A percentile compares a stretch with the other conserved stretches of the same genome.
Evolutionary conservation across 1,140 invertebrate genomes (phyloP).

Genomic region (Lutraria rhynchaena): DNA sequence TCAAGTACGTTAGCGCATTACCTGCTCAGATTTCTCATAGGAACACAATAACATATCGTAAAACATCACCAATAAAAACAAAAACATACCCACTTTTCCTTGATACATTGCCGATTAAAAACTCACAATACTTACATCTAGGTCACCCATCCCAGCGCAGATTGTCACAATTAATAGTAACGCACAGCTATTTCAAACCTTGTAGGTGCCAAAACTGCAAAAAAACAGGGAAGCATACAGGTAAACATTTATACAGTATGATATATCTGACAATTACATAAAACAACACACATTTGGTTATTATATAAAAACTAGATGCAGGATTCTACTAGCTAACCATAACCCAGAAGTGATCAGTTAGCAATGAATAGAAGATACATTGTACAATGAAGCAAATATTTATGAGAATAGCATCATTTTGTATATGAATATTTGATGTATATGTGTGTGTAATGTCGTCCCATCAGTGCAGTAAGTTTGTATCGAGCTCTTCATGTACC

Average conservation of each 20-base stretch:
- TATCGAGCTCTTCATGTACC: too few relatives aligned
- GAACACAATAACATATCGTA: background rate
- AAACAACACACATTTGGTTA: constrained; percentile 23
- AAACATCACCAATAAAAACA: background rate
- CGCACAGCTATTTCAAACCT: constrained; percentile 5
- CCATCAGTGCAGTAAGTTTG: too few relatives aligned
- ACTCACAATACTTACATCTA: background rate
- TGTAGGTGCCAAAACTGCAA: constrained; percentile 38
- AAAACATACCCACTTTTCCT: constrained; percentile 22
- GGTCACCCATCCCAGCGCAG: constrained; percentile 6
- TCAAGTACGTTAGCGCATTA: too few relatives aligned
- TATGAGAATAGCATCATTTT: too few relatives aligned
- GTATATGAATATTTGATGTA: too few relatives aligned
- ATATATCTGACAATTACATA: constrained; percentile 13
- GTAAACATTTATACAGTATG: background rate
- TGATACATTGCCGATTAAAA: constrained; percentile 16
- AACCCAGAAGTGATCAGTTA: too few relatives aligned
- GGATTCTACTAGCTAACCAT: too few relatives aligned
- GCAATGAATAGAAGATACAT: too few relatives aligned
- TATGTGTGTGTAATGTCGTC: too few relatives aligned
- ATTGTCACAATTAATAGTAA: constrained; percentile 26
- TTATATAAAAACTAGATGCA: too few relatives aligned
- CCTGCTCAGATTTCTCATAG: background rate
- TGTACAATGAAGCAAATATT: too few relatives aligned
- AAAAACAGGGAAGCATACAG: background rate